phyloP scores from a whole-genome alignment of 2,113 vertebrate genomes.

The Charadrius vociferus region DNA sequence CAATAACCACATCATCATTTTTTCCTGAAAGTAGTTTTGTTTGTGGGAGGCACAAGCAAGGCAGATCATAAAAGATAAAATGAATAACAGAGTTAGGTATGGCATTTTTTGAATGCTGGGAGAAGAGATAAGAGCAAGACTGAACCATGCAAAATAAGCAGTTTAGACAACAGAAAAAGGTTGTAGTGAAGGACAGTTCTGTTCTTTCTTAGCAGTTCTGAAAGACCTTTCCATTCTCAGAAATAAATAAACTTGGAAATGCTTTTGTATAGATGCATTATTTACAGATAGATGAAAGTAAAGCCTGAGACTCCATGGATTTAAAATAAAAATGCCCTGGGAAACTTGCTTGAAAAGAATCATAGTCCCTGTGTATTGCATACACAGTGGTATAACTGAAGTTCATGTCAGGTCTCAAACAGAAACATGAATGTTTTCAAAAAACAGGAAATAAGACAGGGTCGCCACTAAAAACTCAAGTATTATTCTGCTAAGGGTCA shows the following conservation, averaged over 20 bases:
- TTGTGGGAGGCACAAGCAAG: background rate
- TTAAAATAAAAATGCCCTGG: background rate
- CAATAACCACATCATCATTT: background rate
- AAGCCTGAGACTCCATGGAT: background rate
- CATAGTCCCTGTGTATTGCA: background rate
- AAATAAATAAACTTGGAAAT: background rate
- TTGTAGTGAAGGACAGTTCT: background rate
- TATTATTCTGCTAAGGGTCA: background rate
- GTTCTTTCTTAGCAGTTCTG: background rate
- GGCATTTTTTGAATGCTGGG: background rate
- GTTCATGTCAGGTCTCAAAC: background rate
- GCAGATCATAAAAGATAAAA: background rate
- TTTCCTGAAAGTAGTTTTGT: background rate
- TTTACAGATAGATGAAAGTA: background rate
- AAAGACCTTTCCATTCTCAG: background rate
- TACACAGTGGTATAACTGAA: background rate
- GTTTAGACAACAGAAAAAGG: background rate
- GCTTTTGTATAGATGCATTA: background rate
- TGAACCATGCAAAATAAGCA: background rate
- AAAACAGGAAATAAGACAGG: background rate
- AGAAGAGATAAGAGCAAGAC: background rate
- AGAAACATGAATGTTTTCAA: background rate
- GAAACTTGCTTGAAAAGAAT: background rate
- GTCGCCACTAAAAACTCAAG: background rate
- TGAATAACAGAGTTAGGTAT: background rate